A percentile compares a stretch with the other conserved stretches of the same genome.
These are phyloP conservation scores for Drosophila subquinaria DNA, from an alignment of 2,888 invertebrate species.

Conservation along the genomic window DNA sequence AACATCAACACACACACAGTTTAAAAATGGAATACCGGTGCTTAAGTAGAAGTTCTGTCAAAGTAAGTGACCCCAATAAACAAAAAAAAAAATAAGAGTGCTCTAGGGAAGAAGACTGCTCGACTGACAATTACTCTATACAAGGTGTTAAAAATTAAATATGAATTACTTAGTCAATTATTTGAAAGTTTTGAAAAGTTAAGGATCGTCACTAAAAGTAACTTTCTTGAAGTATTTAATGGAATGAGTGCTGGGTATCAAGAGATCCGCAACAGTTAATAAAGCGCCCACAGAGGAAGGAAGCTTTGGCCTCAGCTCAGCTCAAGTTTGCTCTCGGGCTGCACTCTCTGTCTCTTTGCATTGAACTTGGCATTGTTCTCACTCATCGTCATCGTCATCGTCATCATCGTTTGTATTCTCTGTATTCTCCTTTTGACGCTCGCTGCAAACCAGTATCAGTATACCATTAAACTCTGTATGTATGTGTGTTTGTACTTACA, in stretches of 20 bases:
- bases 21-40: conserved; percentile 85
- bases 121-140: conserved; percentile 32
- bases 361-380: conserved; percentile 70
- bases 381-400: conserved; percentile 24
- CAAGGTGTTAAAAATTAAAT: neutral
- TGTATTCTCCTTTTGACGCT: conserved; percentile 72
- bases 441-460: conserved; percentile 72
- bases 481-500: conserved; percentile 19
- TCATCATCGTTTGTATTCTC: conserved; percentile 29
- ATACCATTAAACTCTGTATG: conserved; percentile 69
- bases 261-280: conserved; percentile 40
- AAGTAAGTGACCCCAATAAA: conserved; percentile 86
- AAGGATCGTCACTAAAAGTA: neutral
- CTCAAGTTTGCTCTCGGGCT: conserved; percentile 40
- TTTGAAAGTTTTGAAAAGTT: neutral
- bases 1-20: conserved; percentile 64
- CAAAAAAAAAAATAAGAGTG: conserved; percentile 65
- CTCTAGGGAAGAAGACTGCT: conserved; percentile 9
- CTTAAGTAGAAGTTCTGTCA: conserved; percentile 85
- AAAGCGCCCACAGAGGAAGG: conserved; percentile 70
- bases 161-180: neutral
- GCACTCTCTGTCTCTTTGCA: conserved; percentile 48
- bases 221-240: neutral
- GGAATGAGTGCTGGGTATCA: conserved; percentile 28
- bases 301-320: conserved; percentile 28